phyloP scores from a whole-genome alignment of 2,888 invertebrate species.

The Mesoligia furuncula region DNA sequence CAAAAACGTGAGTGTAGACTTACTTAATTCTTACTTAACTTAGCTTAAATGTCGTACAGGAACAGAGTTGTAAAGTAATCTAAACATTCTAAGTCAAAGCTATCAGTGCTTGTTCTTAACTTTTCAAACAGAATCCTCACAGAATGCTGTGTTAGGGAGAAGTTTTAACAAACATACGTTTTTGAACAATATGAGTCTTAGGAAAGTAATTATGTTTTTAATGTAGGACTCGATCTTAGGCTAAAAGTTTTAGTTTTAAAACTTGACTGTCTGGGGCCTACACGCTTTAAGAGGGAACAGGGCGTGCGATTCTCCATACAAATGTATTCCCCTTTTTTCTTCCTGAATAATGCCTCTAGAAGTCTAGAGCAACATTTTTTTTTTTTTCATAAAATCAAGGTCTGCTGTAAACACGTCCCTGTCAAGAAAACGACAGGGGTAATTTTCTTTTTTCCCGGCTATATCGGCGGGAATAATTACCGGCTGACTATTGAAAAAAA shows the following conservation, averaged over 20 bases:
- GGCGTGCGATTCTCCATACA: too few relatives aligned
- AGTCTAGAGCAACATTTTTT: too few relatives aligned
- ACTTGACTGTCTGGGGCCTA: not conserved
- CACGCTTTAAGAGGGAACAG: too few relatives aligned
- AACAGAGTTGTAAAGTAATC: constrained; percentile 51
- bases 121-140: constrained; percentile 36
- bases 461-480: too few relatives aligned
- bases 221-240: not conserved
- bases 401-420: too few relatives aligned
- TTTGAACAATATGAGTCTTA: constrained; percentile 47
- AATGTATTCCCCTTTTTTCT: too few relatives aligned
- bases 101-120: constrained; percentile 42
- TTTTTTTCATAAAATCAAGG: too few relatives aligned
- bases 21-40: constrained; percentile 24
- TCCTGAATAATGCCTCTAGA: too few relatives aligned
- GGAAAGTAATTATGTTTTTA: constrained; percentile 17
- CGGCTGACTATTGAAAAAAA: not conserved
- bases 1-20: not conserved
- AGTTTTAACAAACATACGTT: constrained; percentile 51
- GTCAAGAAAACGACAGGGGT: too few relatives aligned
- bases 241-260: not conserved
- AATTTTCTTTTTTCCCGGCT: too few relatives aligned
- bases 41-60: constrained; percentile 8
- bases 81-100: constrained; percentile 45
- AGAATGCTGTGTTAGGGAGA: constrained; percentile 3